phyloP scores from a whole-genome alignment of 2,888 invertebrate genomes.

The Drosophila yooni region DNA sequence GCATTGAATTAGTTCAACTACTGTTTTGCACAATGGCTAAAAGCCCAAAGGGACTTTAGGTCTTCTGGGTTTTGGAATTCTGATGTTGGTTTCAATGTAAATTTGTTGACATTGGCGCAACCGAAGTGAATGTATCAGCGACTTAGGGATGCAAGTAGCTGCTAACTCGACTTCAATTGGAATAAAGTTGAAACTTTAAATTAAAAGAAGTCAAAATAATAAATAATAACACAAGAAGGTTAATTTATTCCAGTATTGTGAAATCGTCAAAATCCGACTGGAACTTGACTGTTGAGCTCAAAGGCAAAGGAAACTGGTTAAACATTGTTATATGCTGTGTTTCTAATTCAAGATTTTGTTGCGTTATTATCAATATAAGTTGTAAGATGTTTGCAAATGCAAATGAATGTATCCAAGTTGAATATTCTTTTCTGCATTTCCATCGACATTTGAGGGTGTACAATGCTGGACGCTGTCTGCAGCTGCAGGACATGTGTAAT shows the following conservation, averaged over 20 bases:
- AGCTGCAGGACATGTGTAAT: conserved; percentile 46
- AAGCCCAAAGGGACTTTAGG: conserved; percentile 14
- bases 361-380: background rate
- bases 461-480: conserved; percentile 17
- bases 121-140: conserved; percentile 65
- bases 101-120: conserved; percentile 61
- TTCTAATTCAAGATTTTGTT: background rate
- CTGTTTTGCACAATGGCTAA: conserved; percentile 48
- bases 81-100: conserved; percentile 66
- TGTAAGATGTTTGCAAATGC: background rate
- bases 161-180: conserved; percentile 8
- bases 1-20: conserved; percentile 76
- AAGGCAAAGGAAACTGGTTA: background rate
- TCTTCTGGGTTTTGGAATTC: conserved; percentile 6
- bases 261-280: background rate
- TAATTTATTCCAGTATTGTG: background rate
- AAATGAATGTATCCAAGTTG: background rate
- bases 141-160: conserved; percentile 30
- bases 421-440: background rate
- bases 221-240: background rate
- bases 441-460: background rate
- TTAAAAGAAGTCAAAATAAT: background rate
- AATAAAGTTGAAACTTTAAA: background rate
- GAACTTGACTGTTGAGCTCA: background rate
- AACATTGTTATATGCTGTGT: background rate